Conservation (phyloP, 1,140 invertebrate genomes). For the Drosophila miranda region DNA sequence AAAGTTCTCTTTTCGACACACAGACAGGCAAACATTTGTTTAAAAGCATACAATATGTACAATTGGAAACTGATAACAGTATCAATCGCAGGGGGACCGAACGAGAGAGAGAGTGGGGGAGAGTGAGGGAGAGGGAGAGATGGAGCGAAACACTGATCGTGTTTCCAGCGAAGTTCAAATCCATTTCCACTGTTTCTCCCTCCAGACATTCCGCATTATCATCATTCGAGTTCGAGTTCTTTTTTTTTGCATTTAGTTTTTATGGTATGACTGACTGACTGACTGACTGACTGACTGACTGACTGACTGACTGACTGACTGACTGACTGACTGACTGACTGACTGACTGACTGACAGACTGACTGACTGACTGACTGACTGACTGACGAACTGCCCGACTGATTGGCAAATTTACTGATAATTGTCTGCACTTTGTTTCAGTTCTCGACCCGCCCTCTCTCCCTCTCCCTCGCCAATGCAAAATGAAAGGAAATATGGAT, state of each 20-base stretch:
- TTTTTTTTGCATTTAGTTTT: slow-evolving; percentile 75
- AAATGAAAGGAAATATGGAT: too few relatives aligned
- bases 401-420: slow-evolving; percentile 61
- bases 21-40: too few relatives aligned
- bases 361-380: slow-evolving; percentile 14
- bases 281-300: too few relatives aligned
- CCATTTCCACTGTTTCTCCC: slow-evolving; percentile 58
- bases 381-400: slow-evolving; percentile 19
- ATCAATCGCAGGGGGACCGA: slow-evolving; percentile 14
- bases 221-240: slow-evolving; percentile 12
- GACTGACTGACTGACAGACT: too few relatives aligned
- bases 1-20: slow-evolving; percentile 4
- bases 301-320: too few relatives aligned
- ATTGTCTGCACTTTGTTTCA: slow-evolving; percentile 65
- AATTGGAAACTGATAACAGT: slow-evolving; percentile 34
- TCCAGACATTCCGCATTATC: slow-evolving; percentile 43
- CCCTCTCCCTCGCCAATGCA: too few relatives aligned
- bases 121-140: too few relatives aligned
- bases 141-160: slow-evolving; percentile 3
- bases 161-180: slow-evolving; percentile 75
- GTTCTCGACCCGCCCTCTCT: neutral
- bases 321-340: too few relatives aligned
- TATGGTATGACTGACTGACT: slow-evolving; percentile 15
- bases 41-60: neutral
- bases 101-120: neutral